phyloP scores from a whole-genome alignment of 2,888 invertebrate species.

The Brenthis ino region DNA sequence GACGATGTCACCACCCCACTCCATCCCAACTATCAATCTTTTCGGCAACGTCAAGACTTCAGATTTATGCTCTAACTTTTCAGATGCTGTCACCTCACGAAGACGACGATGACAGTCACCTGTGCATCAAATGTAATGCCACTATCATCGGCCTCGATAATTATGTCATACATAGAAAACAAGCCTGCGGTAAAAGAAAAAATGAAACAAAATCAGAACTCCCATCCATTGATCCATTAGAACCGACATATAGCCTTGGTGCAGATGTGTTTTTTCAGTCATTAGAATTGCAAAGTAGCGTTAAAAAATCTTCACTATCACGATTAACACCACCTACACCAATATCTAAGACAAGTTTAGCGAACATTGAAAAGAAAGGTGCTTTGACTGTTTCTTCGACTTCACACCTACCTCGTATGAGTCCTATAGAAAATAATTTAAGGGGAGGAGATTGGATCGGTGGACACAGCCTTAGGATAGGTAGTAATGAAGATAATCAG shows the following conservation, averaged over 20 bases:
- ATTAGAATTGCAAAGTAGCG: constrained; percentile 89
- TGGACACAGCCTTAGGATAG: constrained; percentile 80
- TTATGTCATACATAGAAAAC: constrained; percentile 92
- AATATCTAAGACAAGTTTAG: constrained; percentile 57
- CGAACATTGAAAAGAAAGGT: constrained; percentile 55
- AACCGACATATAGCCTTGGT: constrained; percentile 84
- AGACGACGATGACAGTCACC: constrained; percentile 92
- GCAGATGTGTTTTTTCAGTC: constrained; percentile 94
- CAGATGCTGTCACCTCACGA: constrained; percentile 83
- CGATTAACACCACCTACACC: constrained; percentile 75
- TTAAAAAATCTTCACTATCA: constrained; percentile 81
- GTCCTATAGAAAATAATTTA: constrained; percentile 68
- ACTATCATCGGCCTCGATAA: constrained; percentile 93
- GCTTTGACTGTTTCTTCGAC: constrained; percentile 60
- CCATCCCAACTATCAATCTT: constrained; percentile 50
- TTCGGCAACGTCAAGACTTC: constrained; percentile 43
- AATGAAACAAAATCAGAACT: constrained; percentile 56
- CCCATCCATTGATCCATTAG: constrained; percentile 64
- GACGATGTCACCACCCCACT: constrained; percentile 58
- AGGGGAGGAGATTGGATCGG: constrained; percentile 85
- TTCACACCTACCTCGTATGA: constrained; percentile 65
- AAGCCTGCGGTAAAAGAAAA: constrained; percentile 82
- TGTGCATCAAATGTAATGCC: constrained; percentile 92
- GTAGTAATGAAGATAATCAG: constrained; percentile 81
- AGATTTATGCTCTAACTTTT: constrained; percentile 36